A percentile compares a stretch with the other conserved stretches of the same genome.
phyloP scores from a whole-genome alignment of 2,888 invertebrate species.

The Caenorhabditis sp. region DNA sequence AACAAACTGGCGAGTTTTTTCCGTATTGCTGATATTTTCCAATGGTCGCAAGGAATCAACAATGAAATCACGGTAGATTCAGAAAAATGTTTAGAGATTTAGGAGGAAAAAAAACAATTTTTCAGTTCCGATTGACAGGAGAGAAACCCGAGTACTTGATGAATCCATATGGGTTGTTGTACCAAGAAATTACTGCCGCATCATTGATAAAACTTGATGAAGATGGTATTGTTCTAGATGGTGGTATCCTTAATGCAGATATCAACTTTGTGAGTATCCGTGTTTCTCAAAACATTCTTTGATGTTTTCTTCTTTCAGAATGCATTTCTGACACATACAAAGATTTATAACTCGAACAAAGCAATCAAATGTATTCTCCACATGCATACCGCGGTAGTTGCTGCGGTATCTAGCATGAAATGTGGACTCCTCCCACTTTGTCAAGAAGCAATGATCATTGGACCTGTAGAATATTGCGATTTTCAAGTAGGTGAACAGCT shows the following conservation, averaged over 20 bases:
- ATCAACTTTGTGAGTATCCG: constrained; percentile 47
- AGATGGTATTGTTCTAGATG: constrained; percentile 62
- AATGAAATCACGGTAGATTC: constrained; percentile 45
- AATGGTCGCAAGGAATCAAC: constrained; percentile 51
- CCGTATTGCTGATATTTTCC: constrained; percentile 47
- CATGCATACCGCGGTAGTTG: constrained; percentile 84
- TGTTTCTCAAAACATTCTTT: no score
- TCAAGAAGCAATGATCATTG: constrained; percentile 92
- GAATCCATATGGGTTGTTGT: constrained; percentile 78
- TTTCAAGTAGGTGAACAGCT: constrained; percentile 74
- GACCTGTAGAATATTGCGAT: constrained; percentile 85
- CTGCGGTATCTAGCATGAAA: constrained; percentile 73
- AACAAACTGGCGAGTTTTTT: constrained; percentile 51
- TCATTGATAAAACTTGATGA: constrained; percentile 80
- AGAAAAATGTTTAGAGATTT: neutral
- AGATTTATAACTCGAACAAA: constrained; percentile 94
- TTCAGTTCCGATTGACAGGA: constrained; percentile 42
- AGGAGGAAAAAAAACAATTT: no score
- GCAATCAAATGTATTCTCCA: constrained; percentile 96
- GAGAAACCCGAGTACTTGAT: constrained; percentile 86
- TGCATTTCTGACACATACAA: constrained; percentile 90
- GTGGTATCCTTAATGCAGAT: constrained; percentile 62
- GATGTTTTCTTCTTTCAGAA: constrained; percentile 80
- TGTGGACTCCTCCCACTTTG: constrained; percentile 89
- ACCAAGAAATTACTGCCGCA: constrained; percentile 87